Evolutionary conservation across 2,888 invertebrate species (phyloP).

Genomic region (Eilema depressum): DNA sequence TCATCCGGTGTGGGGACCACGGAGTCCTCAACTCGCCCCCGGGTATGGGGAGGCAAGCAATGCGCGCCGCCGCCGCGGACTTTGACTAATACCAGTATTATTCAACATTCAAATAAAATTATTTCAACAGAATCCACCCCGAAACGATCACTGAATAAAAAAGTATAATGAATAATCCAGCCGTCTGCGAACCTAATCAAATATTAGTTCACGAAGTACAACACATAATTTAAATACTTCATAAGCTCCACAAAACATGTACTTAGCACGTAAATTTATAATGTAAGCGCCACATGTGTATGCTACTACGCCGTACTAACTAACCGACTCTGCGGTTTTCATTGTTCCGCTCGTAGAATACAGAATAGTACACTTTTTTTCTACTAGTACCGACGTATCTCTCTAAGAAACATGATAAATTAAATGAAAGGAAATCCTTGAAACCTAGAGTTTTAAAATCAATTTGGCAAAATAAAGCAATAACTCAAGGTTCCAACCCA

Average conservation of each 20-base stretch:
- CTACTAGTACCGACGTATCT: no score
- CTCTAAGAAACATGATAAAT: no score
- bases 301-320: constrained; percentile 23
- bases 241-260: constrained; percentile 31
- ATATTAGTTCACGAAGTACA: constrained; percentile 34
- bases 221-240: constrained; percentile 30
- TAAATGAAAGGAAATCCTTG: no score
- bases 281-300: constrained; percentile 41
- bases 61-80: no score
- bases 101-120: background rate
- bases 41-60: no score
- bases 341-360: constrained; percentile 13
- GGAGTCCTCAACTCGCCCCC: no score
- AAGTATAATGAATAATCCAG: constrained; percentile 14
- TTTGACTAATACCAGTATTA: background rate
- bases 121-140: background rate
- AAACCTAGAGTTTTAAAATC: no score
- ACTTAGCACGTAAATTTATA: constrained; percentile 32
- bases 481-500: no score
- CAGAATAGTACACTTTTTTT: no score
- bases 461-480: no score
- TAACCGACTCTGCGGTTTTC: constrained; percentile 16
- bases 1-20: no score
- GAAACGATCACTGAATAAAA: background rate
- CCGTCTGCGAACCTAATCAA: constrained; percentile 47